Evolutionary conservation across 1,140 invertebrate species (phyloP), one percentile per base, ranked within the genome.

Genomic region (Cyclina sinensis): DNA sequence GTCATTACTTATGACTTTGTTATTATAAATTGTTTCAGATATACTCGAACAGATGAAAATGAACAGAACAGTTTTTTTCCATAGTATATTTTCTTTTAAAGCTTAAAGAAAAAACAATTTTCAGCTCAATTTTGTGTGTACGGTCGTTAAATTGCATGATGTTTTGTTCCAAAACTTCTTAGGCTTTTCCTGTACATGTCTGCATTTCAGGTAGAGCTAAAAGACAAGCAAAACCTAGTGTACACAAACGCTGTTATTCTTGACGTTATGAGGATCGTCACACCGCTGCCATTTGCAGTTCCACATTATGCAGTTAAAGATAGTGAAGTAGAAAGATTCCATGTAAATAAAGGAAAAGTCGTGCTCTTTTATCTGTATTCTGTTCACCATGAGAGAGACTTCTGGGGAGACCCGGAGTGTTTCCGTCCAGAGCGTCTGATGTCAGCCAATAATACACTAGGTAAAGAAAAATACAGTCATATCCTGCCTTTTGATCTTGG

Each of bases 101-200:
- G n/a, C n/a, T n/a, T n/a, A n/a, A n/a, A n/a, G n/a, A n/a, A n/a
- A n/a, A n/a, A n/a, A n/a, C n/a, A n/a, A n/a, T n/a, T n/a, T n/a
- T n/a, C n/a, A n/a, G n/a, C n/a, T n/a, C n/a, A n/a, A n/a, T n/a
- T n/a, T n/a, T n/a, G n/a, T n/a, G n/a, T n/a, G n/a, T n/a, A n/a
- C n/a, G n/a, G n/a, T n/a, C n/a, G n/a, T n/a, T n/a, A n/a, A n/a
- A n/a, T n/a, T n/a, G n/a, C n/a, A n/a, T n/a, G n/a, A n/a, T n/a
- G n/a, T n/a, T n/a, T n/a, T n/a, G n/a, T n/a, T n/a, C n/a, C n/a
- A n/a, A n/a, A n/a, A n/a, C n/a, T n/a, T n/a, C n/a, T 97, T 24
- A 99, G 98, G 98, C 97, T 98, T 91, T 95, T 98, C 21, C 95
- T 99, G 4, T 97, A 97, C 89, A 97, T 99, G 96, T 97, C 97